A percentile compares a stretch with the other conserved stretches of the same genome.
Conservation (phyloP, 2,113 vertebrate species). For the Nipponia nippon region DNA sequence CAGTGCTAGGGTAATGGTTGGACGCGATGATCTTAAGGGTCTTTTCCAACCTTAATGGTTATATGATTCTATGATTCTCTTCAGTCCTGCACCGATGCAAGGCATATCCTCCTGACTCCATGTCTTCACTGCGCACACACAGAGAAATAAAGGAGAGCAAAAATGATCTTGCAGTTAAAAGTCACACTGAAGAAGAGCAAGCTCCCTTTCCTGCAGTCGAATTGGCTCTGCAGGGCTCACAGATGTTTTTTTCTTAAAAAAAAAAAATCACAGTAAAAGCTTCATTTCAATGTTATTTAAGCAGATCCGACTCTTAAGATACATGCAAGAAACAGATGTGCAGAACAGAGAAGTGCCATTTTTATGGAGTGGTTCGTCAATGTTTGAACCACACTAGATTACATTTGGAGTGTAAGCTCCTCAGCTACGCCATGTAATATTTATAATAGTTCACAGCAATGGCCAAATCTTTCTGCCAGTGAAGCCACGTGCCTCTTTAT, state of each 20-base stretch:
- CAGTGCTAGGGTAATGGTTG: too few relatives aligned
- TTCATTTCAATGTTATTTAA: slow-evolving; percentile 21
- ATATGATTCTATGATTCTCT: neutral
- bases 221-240: neutral
- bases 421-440: neutral
- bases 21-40: too few relatives aligned
- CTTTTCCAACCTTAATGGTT: too few relatives aligned
- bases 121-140: neutral
- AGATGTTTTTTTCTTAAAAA: neutral
- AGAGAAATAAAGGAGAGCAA: neutral
- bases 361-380: slow-evolving; percentile 18
- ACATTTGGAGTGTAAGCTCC: neutral
- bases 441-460: neutral
- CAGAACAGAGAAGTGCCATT: slow-evolving; percentile 10
- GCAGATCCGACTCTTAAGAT: neutral
- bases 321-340: slow-evolving; percentile 41
- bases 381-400: neutral
- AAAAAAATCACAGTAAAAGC: neutral
- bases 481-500: neutral
- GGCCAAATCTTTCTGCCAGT: neutral
- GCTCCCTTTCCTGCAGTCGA: neutral
- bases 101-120: neutral
- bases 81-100: neutral
- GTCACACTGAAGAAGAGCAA: neutral
- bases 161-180: neutral